These are phyloP conservation scores for Chitala chitala DNA, from an alignment of 2,113 vertebrate species.

Conservation along the genomic window DNA sequence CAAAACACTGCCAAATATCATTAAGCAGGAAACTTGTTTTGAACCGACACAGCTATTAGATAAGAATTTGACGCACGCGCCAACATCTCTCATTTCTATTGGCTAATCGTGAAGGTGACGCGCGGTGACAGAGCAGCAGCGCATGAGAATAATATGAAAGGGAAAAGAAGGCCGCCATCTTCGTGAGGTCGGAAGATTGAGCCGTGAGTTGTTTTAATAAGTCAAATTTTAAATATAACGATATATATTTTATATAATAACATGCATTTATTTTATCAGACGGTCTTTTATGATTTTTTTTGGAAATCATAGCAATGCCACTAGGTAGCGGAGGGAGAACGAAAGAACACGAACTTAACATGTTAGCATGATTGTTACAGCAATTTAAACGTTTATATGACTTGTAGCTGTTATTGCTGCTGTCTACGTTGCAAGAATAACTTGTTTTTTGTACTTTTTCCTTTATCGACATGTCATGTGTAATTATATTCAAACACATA, in stretches of 20 bases:
- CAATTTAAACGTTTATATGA: background rate
- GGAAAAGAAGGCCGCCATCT: conserved; percentile 52
- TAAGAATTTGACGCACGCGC: background rate
- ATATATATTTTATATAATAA: background rate
- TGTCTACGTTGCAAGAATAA: background rate
- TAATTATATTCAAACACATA: background rate
- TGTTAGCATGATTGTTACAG: background rate
- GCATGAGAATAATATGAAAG: conserved; percentile 15
- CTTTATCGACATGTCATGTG: background rate
- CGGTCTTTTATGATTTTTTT: background rate
- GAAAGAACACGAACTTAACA: background rate
- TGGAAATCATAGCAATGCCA: background rate
- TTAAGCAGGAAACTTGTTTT: background rate
- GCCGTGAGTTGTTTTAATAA: conserved; percentile 32
- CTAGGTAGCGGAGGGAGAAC: background rate
- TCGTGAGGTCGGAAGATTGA: conserved; percentile 54
- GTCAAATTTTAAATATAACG: background rate
- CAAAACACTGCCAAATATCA: background rate
- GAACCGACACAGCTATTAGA: conserved; percentile 10
- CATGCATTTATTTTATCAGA: background rate
- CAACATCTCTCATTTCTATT: background rate
- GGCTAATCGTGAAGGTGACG: background rate
- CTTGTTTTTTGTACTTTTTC: background rate
- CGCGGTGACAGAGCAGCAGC: background rate
- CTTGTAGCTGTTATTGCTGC: background rate